These are phyloP conservation scores for Galemys pyrenaicus DNA, from an alignment of 2,113 vertebrate genomes.

Conservation along the genomic window DNA sequence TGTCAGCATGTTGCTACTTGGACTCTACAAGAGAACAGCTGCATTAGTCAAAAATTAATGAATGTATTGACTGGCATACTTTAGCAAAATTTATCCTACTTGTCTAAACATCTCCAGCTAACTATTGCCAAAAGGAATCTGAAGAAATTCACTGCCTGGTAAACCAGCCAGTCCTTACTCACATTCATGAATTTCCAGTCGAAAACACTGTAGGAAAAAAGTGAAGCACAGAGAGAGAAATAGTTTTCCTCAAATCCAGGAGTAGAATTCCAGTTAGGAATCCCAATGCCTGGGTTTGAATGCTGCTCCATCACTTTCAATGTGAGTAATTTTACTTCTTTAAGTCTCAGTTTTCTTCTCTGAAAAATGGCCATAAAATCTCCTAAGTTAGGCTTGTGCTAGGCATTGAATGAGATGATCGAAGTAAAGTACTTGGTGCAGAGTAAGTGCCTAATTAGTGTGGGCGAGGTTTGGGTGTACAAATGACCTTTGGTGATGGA, in stretches of 20 bases:
- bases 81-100: not conserved
- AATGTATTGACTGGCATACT: not conserved
- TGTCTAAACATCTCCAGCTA: not conserved
- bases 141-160: not conserved
- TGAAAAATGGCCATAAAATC: not conserved
- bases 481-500: not conserved
- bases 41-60: not conserved
- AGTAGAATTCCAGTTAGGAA: not conserved
- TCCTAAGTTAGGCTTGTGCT: not conserved
- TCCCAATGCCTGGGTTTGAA: not conserved
- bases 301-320: not conserved
- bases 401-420: not conserved
- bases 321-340: not conserved
- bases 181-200: not conserved
- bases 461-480: no score
- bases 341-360: not conserved
- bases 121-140: not conserved
- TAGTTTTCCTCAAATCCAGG: not conserved
- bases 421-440: not conserved
- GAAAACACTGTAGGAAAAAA: not conserved
- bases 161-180: not conserved
- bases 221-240: not conserved
- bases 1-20: not conserved
- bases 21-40: not conserved
- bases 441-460: not conserved